Base-by-base conservation (phyloP, 1,140 invertebrate genomes). In the Lepidurus couesii region DNA sequence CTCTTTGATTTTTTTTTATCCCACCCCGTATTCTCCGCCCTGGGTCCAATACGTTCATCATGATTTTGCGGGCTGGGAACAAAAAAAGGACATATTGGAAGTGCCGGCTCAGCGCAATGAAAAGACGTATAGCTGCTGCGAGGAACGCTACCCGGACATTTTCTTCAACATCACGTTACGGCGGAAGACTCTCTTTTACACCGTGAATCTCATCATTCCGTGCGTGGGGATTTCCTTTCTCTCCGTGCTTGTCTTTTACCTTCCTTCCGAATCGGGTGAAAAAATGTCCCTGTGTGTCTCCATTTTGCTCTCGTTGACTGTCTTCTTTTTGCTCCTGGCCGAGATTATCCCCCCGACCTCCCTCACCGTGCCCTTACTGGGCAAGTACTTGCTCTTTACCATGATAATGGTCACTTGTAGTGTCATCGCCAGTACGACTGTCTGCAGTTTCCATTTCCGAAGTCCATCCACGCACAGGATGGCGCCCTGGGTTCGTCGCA, bases 281-380 rank as follows among this genome's bases (percentile, higher is more conserved):
- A 83, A 83, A 78, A 86, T 99, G 82, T 97, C 96, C 75, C 90
- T 99, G 45, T 98, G 96, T 85, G 99, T 99, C 83, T 98, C 96
- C 80, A 99, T 99, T 85, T 89, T 99, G 77, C 92, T 99, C 26
- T 99, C 97, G 79, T 88, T 99, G 82, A 99, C 97, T 83, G 97
- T 99, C 88, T 99, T 99, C 89, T 99, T 99, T 88, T 89, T 99
- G 80, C 89, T 99, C 81, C 88, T 99, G 82, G 96, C 94, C 81
- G 96, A 98, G 87, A 98, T 99, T 84, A 99, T 99, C 85, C 98
- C 98, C 78, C 97, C 98, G n/a, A 99, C 98, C 77, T 99, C 96
- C 77, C 87, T 99, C 74, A 97, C 97, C 74, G 96, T 99, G 78
- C 97, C 98, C 53, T 88, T 99, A 75, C 89, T 99, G 80, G 97